Evolutionary conservation across 2,113 vertebrate species (phyloP).

Genomic region (Ornithorhynchus anatinus): DNA sequence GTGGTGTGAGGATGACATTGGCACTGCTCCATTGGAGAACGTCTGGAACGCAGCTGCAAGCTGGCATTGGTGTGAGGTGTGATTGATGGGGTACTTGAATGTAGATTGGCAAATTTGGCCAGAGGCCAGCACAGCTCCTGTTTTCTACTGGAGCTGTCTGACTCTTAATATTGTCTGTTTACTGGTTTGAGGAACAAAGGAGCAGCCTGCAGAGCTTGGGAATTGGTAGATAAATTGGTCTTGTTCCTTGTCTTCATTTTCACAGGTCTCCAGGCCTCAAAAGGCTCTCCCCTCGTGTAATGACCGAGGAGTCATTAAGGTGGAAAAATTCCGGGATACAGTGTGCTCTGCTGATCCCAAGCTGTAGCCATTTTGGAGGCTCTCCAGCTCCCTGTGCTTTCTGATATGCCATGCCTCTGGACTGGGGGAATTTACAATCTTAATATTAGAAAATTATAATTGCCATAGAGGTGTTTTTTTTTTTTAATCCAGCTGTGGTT

Average conservation of each 20-base stretch:
- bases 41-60: constrained; percentile 20
- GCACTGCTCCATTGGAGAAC: neutral
- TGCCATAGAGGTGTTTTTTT: no score
- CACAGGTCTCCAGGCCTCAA: neutral
- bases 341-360: neutral
- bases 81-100: constrained; percentile 22
- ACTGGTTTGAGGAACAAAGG: neutral
- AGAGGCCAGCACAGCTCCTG: constrained; percentile 10
- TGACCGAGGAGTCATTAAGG: neutral
- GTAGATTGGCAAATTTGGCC: constrained; percentile 2
- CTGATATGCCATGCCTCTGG: neutral
- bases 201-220: neutral
- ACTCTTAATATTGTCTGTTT: constrained; percentile 23
- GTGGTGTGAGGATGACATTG: neutral
- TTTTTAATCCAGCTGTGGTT: no score
- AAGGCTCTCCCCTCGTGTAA: neutral
- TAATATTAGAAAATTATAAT: no score
- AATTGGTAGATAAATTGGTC: constrained; percentile 4
- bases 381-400: neutral
- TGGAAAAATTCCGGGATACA: neutral
- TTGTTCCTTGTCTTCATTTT: neutral
- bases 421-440: no score
- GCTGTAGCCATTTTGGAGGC: neutral
- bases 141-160: neutral
- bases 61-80: neutral